Conservation (phyloP, 2,113 vertebrate species). For the Serinus canaria region DNA sequence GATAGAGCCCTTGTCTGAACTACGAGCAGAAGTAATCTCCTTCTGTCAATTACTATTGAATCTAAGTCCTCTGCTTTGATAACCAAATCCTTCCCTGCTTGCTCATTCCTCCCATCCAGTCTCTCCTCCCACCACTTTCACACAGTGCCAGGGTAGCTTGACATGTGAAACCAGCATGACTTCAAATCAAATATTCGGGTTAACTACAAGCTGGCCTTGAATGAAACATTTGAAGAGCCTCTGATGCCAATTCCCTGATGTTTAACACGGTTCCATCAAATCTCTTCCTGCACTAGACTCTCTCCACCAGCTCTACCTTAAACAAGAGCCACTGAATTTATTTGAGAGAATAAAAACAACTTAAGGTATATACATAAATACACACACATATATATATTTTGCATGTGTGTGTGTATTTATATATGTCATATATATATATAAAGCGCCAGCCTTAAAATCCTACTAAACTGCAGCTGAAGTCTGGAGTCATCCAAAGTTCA, state of each 20-base stretch:
- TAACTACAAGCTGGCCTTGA: background rate
- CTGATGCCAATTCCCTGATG: slow-evolving; percentile 20
- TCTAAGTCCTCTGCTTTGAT: slow-evolving; percentile 37
- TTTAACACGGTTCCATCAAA: slow-evolving; percentile 18
- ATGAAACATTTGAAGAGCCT: slow-evolving; percentile 44
- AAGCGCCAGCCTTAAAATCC: background rate
- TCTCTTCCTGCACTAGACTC: slow-evolving; percentile 2
- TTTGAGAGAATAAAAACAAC: background rate
- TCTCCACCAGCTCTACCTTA: slow-evolving; percentile 34
- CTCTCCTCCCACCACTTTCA: background rate
- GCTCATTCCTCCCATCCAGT: background rate
- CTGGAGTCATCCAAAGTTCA: slow-evolving; percentile 37
- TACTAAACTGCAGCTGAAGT: background rate
- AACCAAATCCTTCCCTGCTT: background rate
- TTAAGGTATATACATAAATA: background rate
- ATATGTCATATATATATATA: background rate
- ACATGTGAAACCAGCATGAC: background rate
- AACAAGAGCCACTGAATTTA: background rate
- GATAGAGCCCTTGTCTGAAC: background rate
- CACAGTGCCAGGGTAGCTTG: background rate
- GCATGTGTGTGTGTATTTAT: background rate
- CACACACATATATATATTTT: background rate
- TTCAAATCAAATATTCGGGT: background rate
- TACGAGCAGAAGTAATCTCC: background rate
- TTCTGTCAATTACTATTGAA: background rate